These are phyloP conservation scores for Mormyrus hasselquistii DNA, from an alignment of 2,797 vertebrate genomes.

Conservation along the genomic window DNA sequence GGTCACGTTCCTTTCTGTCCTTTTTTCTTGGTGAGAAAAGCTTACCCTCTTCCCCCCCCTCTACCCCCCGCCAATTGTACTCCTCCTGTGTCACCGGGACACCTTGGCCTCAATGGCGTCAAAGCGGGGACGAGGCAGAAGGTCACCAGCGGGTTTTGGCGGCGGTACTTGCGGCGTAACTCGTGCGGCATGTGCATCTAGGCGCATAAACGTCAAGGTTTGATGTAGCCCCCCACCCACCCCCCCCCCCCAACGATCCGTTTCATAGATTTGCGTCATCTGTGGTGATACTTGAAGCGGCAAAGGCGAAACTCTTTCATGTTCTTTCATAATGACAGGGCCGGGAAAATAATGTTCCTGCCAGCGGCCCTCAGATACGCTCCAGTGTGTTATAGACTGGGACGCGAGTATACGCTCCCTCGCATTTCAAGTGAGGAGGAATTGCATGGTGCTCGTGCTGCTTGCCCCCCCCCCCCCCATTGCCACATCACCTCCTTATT, in stretches of 20 bases:
- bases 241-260: background rate
- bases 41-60: background rate
- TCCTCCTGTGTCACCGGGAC: background rate
- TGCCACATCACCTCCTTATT: background rate
- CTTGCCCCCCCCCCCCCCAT: too few relatives aligned
- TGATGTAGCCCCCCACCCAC: background rate
- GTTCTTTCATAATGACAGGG: slow-evolving; percentile 15
- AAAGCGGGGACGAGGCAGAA: background rate
- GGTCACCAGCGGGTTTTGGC: background rate
- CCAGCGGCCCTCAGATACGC: slow-evolving; percentile 5
- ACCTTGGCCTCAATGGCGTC: background rate
- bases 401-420: background rate
- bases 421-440: slow-evolving; percentile 9
- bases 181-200: background rate
- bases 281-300: background rate
- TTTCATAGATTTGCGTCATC: slow-evolving; percentile 21
- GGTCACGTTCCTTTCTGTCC: background rate
- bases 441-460: background rate
- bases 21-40: background rate
- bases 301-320: slow-evolving; percentile 12
- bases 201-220: background rate
- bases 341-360: slow-evolving; percentile 13
- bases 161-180: background rate
- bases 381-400: background rate
- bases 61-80: background rate